Evolutionary conservation across 2,888 invertebrate genomes (phyloP).

Genomic region (Arenicola marina): DNA sequence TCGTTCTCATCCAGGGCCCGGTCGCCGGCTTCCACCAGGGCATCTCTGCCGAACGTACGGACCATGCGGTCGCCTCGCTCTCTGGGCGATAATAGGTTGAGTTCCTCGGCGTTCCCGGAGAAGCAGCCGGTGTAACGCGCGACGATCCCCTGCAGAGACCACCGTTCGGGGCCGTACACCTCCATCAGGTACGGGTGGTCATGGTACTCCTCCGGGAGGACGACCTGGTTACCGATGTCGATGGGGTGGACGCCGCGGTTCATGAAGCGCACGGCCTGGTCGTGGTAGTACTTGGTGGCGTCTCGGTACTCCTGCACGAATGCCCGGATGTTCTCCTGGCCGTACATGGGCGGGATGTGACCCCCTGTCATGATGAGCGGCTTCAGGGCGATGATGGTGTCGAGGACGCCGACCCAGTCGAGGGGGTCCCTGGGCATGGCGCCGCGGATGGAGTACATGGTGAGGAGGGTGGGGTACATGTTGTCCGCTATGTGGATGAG

Average conservation of each 20-base stretch:
- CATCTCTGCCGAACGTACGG: no score
- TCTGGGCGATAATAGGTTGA: no score
- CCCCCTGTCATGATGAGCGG: slow-evolving; percentile 45
- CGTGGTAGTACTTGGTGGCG: slow-evolving; percentile 50
- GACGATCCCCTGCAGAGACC: no score
- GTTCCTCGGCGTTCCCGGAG: no score
- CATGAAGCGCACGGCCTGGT: slow-evolving; percentile 49
- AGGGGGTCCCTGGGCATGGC: slow-evolving; percentile 40
- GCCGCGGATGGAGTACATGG: slow-evolving; percentile 53
- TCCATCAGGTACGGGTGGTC: slow-evolving; percentile 42
- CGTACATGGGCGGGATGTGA: slow-evolving; percentile 44
- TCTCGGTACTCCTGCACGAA: slow-evolving; percentile 43
- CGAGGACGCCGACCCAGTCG: slow-evolving; percentile 45
- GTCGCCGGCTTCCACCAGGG: no score
- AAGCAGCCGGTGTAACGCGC: no score
- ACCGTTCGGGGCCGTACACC: slow-evolving; percentile 48
- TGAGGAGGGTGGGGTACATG: slow-evolving; percentile 49
- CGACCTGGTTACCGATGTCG: slow-evolving; percentile 41
- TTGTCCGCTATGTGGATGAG: no score
- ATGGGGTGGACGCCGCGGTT: slow-evolving; percentile 46
- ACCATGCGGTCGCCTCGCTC: no score
- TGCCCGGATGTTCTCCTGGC: slow-evolving; percentile 28
- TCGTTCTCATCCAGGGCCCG: no score
- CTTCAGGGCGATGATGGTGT: slow-evolving; percentile 41
- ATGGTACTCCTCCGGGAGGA: slow-evolving; percentile 37